These are phyloP conservation scores for Lumbricus terrestris DNA, from an alignment of 2,888 invertebrate genomes.

Conservation along the genomic window DNA sequence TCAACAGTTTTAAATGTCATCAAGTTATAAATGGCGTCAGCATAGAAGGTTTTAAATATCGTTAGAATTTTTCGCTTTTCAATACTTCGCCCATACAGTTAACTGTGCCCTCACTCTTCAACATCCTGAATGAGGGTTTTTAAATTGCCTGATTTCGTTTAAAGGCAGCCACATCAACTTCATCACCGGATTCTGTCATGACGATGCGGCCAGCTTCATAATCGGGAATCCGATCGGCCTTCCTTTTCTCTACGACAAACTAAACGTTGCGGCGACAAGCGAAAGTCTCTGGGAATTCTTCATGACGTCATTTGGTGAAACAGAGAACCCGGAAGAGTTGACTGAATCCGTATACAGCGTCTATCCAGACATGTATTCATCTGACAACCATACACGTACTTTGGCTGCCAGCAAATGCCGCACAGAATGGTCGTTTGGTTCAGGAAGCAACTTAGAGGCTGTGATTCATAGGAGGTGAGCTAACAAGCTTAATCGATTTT, in stretches of 20 bases:
- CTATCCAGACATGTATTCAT: slow-evolving; percentile 23
- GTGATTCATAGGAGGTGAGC: slow-evolving; percentile 12
- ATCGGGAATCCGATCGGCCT: slow-evolving; percentile 29
- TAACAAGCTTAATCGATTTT: neutral
- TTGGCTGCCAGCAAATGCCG: neutral
- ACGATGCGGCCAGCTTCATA: slow-evolving; percentile 31
- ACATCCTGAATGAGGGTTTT: too few species aligned
- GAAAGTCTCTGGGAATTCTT: slow-evolving; percentile 23
- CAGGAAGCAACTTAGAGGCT: slow-evolving; percentile 21
- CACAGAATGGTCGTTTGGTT: slow-evolving; percentile 22
- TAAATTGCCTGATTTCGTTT: too few species aligned
- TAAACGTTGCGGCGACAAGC: slow-evolving; percentile 20
- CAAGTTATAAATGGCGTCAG: too few species aligned
- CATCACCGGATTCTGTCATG: slow-evolving; percentile 30
- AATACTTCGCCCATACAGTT: too few species aligned
- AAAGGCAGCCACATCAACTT: slow-evolving; percentile 29
- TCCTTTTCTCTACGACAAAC: neutral
- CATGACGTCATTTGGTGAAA: neutral
- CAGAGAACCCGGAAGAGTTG: slow-evolving; percentile 18
- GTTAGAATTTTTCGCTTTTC: too few species aligned
- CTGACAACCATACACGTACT: slow-evolving; percentile 14
- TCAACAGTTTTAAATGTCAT: too few species aligned
- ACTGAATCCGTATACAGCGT: neutral
- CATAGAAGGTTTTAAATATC: too few species aligned
- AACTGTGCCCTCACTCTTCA: too few species aligned